Percentiles rank a stretch among this genome's conserved stretches.
phyloP scores from a whole-genome alignment of 35 echinoderm and acorn worm species.

The Apostichopus californicus region DNA sequence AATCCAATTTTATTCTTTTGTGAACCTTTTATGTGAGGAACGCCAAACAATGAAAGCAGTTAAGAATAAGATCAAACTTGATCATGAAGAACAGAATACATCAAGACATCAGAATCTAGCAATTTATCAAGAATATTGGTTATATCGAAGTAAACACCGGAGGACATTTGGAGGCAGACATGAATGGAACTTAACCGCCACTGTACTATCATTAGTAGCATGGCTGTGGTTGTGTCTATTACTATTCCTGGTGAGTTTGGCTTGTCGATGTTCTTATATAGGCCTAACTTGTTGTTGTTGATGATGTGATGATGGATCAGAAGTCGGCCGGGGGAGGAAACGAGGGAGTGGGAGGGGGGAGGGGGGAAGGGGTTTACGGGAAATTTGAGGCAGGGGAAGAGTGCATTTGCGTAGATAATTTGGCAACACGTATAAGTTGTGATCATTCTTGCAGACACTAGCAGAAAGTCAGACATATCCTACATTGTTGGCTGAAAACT shows the following conservation, averaged over 20 bases:
- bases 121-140: conserved; percentile 22
- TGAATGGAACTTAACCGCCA: conserved; percentile 34
- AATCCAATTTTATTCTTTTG: conserved; percentile 54
- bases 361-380: too few species aligned
- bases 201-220: not conserved
- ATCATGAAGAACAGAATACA: not conserved
- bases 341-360: not conserved
- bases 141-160: not conserved
- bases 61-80: not conserved
- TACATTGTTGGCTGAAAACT: too few species aligned
- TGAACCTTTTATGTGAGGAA: conserved; percentile 50
- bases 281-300: not conserved
- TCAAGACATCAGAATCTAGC: not conserved
- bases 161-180: not conserved
- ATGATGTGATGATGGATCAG: not conserved
- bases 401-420: too few species aligned
- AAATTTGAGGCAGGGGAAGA: too few species aligned
- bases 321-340: not conserved
- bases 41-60: not conserved
- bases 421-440: too few species aligned
- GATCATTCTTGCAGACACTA: too few species aligned
- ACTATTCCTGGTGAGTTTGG: conserved; percentile 61
- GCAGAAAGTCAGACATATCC: too few species aligned
- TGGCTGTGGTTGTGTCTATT: conserved; percentile 50
- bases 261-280: not conserved